phyloP scores from a whole-genome alignment of 2,888 invertebrate species.

The Drosophila limbata region DNA sequence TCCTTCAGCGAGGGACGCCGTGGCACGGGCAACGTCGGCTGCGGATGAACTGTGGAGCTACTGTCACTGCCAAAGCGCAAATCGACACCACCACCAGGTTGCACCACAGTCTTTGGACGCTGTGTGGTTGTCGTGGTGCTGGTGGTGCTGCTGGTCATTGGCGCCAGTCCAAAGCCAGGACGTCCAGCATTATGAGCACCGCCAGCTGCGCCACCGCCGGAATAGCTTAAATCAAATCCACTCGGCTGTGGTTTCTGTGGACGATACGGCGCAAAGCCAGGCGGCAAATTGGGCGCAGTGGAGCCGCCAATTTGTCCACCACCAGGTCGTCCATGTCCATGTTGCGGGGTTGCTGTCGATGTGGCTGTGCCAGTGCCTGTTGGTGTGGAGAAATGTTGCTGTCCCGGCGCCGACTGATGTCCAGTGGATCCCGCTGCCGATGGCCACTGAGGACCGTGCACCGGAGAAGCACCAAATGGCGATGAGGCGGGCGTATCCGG shows the following conservation, averaged over 20 bases:
- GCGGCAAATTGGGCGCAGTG: slow-evolving; percentile 67
- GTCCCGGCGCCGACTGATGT: slow-evolving; percentile 1
- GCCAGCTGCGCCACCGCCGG: slow-evolving; percentile 56
- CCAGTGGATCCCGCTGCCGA: slow-evolving; percentile 22
- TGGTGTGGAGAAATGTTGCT: neutral
- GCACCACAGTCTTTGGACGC: slow-evolving; percentile 36
- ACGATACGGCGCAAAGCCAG: slow-evolving; percentile 75
- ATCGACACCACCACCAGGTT: slow-evolving; percentile 54
- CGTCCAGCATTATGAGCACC: slow-evolving; percentile 43
- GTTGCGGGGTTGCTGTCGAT: slow-evolving; percentile 7
- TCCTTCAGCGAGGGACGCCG: slow-evolving; percentile 69
- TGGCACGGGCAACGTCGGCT: slow-evolving; percentile 75
- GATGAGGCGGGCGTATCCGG: slow-evolving; percentile 82
- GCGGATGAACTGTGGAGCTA: slow-evolving; percentile 58
- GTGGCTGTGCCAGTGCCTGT: neutral
- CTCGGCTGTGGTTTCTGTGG: slow-evolving; percentile 82
- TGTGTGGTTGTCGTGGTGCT: slow-evolving; percentile 54
- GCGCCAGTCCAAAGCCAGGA: slow-evolving; percentile 72
- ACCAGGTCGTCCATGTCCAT: slow-evolving; percentile 39
- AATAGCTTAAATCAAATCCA: slow-evolving; percentile 82
- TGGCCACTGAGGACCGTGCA: slow-evolving; percentile 73
- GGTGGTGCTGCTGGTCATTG: slow-evolving; percentile 59
- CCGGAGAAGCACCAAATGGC: slow-evolving; percentile 60
- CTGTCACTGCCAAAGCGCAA: slow-evolving; percentile 59
- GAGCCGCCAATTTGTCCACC: slow-evolving; percentile 17